Percentiles rank a stretch among this genome's conserved stretches.
These are phyloP conservation scores for Hemaris fuciformis DNA, from an alignment of 2,888 invertebrate species.

Conservation along the genomic window DNA sequence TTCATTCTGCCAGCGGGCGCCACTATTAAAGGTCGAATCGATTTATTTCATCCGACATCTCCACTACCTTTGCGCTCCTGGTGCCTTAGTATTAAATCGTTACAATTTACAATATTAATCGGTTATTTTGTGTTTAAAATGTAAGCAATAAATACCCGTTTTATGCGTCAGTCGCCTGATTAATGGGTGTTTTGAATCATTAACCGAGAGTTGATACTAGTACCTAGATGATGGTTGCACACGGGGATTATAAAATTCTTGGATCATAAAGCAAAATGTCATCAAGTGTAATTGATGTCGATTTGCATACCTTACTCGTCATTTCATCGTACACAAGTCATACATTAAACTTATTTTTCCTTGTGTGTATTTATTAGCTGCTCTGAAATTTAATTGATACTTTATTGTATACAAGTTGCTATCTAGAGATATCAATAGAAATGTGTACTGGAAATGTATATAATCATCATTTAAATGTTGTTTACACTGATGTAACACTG, in stretches of 20 bases:
- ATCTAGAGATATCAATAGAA: background rate
- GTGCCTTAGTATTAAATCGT: conserved; percentile 59
- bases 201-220: conserved; percentile 15
- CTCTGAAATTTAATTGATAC: background rate
- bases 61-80: conserved; percentile 44
- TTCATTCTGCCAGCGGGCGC: conserved; percentile 30
- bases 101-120: conserved; percentile 72
- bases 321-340: background rate
- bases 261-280: background rate
- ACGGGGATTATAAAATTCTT: background rate
- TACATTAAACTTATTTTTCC: background rate
- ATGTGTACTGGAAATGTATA: too few relatives aligned
- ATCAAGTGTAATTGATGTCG: conserved; percentile 6
- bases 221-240: background rate
- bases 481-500: too few relatives aligned
- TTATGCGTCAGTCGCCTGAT: conserved; percentile 19
- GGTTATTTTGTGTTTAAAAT: conserved; percentile 63
- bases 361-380: background rate
- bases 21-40: conserved; percentile 43
- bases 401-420: background rate
- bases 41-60: conserved; percentile 47
- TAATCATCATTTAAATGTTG: too few relatives aligned
- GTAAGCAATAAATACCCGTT: conserved; percentile 52
- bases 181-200: conserved; percentile 47
- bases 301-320: background rate